Base-by-base conservation (phyloP, 2,888 invertebrate species). In the Marronus borbonicus region DNA sequence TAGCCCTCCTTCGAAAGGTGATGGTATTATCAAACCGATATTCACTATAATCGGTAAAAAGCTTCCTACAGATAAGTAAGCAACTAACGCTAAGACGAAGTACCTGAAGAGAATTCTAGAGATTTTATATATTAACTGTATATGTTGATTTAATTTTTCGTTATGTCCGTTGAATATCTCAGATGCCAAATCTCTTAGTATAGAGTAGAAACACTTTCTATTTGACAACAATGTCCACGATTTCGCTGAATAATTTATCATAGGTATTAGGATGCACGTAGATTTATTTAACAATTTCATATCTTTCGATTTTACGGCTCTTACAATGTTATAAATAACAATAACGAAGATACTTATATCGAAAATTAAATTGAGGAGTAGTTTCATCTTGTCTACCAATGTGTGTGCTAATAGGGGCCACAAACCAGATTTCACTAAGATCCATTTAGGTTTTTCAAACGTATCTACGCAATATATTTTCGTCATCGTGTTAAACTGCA, bases 181-280 rank as follows among this genome's bases (percentile, higher is more conserved):
- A 1, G 66, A 68, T 49, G 44, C 14, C 44, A 49, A 24, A 17
- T 44, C 66, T 0, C 8, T 24, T 3, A 68, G 24, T 49, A 68
- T 20, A 2, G 66, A 68, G 12, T 24, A 17, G 10, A 68, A 68
- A 49, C 66, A 49, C 8, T 49, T 68, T 28, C 49, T 68, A 10
- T 68, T 68, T 0, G 28, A 20, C 0, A 68, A 1, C 31, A 68
- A 50, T 1, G 68, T 50, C 50, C 68, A 50, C 14, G 68, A 50
- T 28, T 68, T 68, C 28, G 68, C 68, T 1, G 68, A 50, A 50
- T 68, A 68, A 28, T 68, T 68, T 7, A 50, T 39, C 68, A 68
- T 68, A 14, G 68, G 50, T 10, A 68, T 50, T 50, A 68, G 24
- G 0, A 68, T 68, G 24, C 68, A 68, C 28, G 24, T 68, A 20